Conservation (phyloP, 2,797 vertebrate species). For the Channa striata region DNA sequence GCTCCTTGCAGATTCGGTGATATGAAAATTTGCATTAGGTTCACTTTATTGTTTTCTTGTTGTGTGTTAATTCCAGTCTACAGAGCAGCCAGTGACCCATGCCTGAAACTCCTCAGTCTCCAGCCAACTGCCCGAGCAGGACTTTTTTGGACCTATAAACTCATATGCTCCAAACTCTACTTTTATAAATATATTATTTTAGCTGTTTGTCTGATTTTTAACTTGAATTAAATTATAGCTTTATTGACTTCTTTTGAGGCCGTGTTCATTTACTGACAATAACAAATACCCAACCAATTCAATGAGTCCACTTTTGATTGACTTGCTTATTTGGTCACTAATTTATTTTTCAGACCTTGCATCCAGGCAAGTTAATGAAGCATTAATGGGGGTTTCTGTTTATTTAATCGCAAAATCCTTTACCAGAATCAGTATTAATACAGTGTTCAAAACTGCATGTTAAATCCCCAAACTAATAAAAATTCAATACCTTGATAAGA, state of each 20-base stretch:
- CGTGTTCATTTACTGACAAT: constrained; percentile 10
- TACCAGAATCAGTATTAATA: constrained; percentile 64
- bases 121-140: constrained; percentile 52
- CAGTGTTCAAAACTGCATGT: constrained; percentile 60
- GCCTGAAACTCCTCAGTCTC: constrained; percentile 62
- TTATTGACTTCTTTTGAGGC: constrained; percentile 10
- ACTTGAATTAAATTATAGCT: constrained; percentile 7
- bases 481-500: constrained; percentile 71
- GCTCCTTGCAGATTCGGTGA: constrained; percentile 74
- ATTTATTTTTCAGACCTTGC: constrained; percentile 48
- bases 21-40: constrained; percentile 85
- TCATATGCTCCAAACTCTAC: constrained; percentile 27
- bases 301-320: constrained; percentile 39
- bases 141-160: constrained; percentile 39
- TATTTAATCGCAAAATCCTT: constrained; percentile 61
- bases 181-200: neutral
- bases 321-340: constrained; percentile 42
- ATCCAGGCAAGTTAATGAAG: constrained; percentile 63
- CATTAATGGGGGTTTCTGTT: constrained; percentile 65
- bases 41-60: constrained; percentile 85
- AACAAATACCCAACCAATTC: constrained; percentile 20
- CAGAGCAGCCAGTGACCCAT: constrained; percentile 86
- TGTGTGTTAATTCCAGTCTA: constrained; percentile 89
- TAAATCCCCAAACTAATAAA: constrained; percentile 65
- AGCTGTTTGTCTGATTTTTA: constrained; percentile 11